Conservation (phyloP, 2,888 invertebrate species). For the Limnephilus auricula region DNA sequence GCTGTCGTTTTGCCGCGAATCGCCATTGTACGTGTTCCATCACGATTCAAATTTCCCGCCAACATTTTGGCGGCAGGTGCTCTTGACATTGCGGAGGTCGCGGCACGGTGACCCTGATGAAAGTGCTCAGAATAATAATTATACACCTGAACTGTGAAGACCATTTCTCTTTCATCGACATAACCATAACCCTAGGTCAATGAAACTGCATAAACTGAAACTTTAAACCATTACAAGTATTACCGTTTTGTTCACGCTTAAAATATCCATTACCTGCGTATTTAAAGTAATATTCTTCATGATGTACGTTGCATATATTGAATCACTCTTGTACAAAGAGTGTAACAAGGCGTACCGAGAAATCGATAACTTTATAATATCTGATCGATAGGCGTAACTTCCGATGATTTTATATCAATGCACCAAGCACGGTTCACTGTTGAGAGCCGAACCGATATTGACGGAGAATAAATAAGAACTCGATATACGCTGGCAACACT, state of each 20-base stretch:
- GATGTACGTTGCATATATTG: not conserved
- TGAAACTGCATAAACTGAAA: not conserved
- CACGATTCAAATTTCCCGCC: not conserved
- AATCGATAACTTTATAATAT: too few species aligned
- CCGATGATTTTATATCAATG: too few species aligned
- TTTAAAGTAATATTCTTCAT: not conserved
- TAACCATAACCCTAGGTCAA: not conserved
- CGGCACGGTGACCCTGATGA: not conserved
- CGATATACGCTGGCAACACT: too few species aligned
- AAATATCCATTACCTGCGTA: not conserved
- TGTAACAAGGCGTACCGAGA: not conserved
- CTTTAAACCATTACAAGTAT: not conserved
- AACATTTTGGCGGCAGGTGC: not conserved
- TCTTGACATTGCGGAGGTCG: conserved; percentile 12
- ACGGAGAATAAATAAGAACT: too few species aligned
- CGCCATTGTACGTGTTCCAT: not conserved
- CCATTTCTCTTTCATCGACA: not conserved
- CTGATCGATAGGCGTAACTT: too few species aligned
- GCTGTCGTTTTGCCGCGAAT: too few species aligned
- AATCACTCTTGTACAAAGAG: not conserved
- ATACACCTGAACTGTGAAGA: not conserved
- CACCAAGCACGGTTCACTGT: too few species aligned
- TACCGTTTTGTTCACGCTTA: not conserved
- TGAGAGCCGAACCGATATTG: too few species aligned
- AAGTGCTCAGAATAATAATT: not conserved